Conservation (phyloP, 2,888 invertebrate genomes). For the Ptychoptera contaminata region DNA sequence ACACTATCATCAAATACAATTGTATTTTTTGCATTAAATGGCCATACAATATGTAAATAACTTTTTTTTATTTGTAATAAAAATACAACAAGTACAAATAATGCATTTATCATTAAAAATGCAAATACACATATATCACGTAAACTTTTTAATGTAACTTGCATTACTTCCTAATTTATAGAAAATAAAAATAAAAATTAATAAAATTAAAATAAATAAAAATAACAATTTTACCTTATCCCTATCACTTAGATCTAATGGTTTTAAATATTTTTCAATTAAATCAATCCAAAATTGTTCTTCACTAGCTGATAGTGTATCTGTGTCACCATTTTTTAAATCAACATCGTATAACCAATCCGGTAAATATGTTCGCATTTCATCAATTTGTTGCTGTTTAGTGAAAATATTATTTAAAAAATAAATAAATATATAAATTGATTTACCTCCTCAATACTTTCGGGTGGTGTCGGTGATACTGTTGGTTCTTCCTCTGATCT, state of each 20-base stretch:
- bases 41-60: slow-evolving; percentile 50
- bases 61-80: slow-evolving; percentile 58
- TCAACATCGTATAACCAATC: slow-evolving; percentile 55
- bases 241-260: slow-evolving; percentile 48
- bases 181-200: slow-evolving; percentile 1
- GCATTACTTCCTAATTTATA: not conserved
- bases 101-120: slow-evolving; percentile 60
- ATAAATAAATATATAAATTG: not conserved
- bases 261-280: slow-evolving; percentile 57
- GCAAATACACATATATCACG: slow-evolving; percentile 50
- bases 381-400: not conserved
- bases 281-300: slow-evolving; percentile 62
- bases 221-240: slow-evolving; percentile 30
- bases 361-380: slow-evolving; percentile 15
- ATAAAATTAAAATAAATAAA: not conserved
- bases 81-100: slow-evolving; percentile 59
- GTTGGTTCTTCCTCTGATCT: not conserved
- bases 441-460: not conserved
- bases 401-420: not conserved
- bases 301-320: slow-evolving; percentile 48
- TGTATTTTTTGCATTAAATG: slow-evolving; percentile 39
- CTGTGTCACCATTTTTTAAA: slow-evolving; percentile 46
- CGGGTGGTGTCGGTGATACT: not conserved
- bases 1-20: slow-evolving; percentile 32
- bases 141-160: slow-evolving; percentile 33